These are phyloP conservation scores for Eupithecia subfuscata DNA, from an alignment of 2,888 invertebrate species.

Conservation along the genomic window DNA sequence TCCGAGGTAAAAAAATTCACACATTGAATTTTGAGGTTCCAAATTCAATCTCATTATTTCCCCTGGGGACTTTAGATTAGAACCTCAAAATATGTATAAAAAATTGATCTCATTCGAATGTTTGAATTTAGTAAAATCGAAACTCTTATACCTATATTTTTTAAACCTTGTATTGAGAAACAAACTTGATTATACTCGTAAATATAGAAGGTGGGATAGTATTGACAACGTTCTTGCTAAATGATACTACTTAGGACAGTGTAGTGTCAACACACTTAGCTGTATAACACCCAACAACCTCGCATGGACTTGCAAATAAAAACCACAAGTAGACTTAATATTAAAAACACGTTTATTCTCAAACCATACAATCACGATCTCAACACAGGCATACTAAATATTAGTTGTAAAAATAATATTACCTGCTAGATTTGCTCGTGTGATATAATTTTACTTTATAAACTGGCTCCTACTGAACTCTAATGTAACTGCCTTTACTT, in stretches of 20 bases:
- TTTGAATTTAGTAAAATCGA: too few species aligned
- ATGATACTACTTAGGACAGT: neutral
- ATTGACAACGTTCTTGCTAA: constrained; percentile 2
- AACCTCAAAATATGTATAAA: too few species aligned
- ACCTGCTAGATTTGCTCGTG: constrained; percentile 35
- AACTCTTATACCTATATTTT: too few species aligned
- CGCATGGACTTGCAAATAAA: constrained; percentile 58
- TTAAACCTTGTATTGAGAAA: too few species aligned
- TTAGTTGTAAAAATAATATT: constrained; percentile 58
- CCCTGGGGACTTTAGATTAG: too few species aligned
- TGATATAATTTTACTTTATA: constrained; percentile 23
- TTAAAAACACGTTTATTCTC: constrained; percentile 79
- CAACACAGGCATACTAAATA: constrained; percentile 62
- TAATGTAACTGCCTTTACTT: constrained; percentile 26
- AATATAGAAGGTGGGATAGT: too few species aligned
- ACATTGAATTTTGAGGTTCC: neutral
- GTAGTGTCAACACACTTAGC: constrained; percentile 22
- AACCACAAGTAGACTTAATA: constrained; percentile 67
- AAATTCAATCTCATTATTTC: neutral
- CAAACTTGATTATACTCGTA: too few species aligned
- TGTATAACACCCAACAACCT: constrained; percentile 40
- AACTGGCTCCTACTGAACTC: constrained; percentile 39
- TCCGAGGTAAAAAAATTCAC: too few species aligned
- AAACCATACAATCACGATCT: constrained; percentile 65
- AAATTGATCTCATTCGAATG: too few species aligned